Evolutionary conservation across 2,797 vertebrate genomes (phyloP).

Genomic region (Chelidonichthys spinosus): DNA sequence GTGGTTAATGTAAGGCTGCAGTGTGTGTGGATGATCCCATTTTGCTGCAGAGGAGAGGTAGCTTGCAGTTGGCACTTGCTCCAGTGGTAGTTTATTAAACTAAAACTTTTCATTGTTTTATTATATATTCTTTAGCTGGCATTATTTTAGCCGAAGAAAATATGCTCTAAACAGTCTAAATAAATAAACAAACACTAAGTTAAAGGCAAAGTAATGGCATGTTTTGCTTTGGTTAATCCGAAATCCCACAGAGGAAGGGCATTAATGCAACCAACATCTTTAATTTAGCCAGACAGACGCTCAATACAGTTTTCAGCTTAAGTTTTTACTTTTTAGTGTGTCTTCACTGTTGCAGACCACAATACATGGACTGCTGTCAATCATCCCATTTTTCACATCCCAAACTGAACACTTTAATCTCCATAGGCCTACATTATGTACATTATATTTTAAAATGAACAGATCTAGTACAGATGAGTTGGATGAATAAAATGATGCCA

Average conservation of each 20-base stretch:
- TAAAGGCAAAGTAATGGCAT: not conserved
- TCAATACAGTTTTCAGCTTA: not conserved
- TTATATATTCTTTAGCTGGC: not conserved
- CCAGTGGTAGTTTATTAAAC: not conserved
- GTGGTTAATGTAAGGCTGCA: constrained; percentile 70
- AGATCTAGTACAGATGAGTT: not conserved
- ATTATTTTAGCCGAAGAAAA: not conserved
- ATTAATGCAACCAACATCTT: not conserved
- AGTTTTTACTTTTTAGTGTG: not conserved
- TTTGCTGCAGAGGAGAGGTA: constrained; percentile 48
- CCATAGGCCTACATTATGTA: not conserved
- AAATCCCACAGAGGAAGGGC: not conserved
- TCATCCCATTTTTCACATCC: constrained; percentile 4
- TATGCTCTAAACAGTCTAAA: not conserved
- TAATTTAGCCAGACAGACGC: not conserved
- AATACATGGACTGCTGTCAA: not conserved
- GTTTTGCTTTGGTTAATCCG: not conserved
- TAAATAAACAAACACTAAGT: not conserved
- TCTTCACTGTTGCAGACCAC: not conserved
- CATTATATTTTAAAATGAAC: not conserved
- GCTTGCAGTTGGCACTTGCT: not conserved
- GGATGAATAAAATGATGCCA: not conserved
- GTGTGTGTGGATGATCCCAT: constrained; percentile 37
- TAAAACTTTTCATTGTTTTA: not conserved
- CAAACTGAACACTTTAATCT: not conserved